These are phyloP conservation scores for Nematopogon swammerdamellus DNA, from an alignment of 2,888 invertebrate species.

Conservation along the genomic window DNA sequence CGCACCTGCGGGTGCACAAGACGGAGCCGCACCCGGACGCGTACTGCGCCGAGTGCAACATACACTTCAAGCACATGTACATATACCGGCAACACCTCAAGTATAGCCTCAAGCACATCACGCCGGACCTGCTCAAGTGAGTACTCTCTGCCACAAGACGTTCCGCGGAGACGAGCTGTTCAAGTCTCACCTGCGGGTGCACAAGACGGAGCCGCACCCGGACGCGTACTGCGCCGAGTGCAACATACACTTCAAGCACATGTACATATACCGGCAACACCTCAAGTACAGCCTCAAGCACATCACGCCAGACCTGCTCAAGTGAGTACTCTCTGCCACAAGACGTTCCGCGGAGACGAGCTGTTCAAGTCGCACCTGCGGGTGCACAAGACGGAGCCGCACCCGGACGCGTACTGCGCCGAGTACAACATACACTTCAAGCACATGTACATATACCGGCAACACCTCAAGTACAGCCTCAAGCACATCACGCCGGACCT, in stretches of 20 bases:
- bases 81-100: neutral
- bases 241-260: neutral
- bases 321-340: too few species aligned
- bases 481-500: too few species aligned
- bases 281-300: neutral
- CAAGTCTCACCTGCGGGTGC: neutral
- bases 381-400: too few species aligned
- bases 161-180: conserved; percentile 2
- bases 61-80: neutral
- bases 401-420: too few species aligned
- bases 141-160: neutral
- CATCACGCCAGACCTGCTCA: neutral
- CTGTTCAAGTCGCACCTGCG: too few species aligned
- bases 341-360: too few species aligned
- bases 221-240: conserved; percentile 2
- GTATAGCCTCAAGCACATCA: neutral
- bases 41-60: conserved; percentile 1
- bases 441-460: too few species aligned
- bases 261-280: neutral
- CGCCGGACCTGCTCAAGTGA: neutral
- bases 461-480: too few species aligned
- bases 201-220: neutral
- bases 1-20: neutral
- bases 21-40: neutral
- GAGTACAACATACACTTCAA: too few species aligned